These are phyloP conservation scores for Psophia crepitans DNA, from an alignment of 2,113 vertebrate species.

Conservation along the genomic window DNA sequence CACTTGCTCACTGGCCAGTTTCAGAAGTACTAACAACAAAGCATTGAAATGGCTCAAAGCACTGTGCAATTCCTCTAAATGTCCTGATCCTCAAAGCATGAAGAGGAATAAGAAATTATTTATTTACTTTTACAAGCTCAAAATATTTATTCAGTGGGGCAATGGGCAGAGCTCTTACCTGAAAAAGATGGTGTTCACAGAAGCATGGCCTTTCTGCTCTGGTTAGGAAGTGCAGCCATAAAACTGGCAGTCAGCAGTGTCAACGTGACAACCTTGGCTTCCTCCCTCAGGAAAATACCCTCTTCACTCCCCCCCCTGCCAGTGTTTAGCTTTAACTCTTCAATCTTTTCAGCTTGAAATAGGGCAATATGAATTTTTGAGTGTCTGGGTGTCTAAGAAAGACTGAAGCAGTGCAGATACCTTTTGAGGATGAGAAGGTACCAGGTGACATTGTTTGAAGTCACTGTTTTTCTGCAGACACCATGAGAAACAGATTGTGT, in stretches of 20 bases:
- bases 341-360: neutral
- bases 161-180: neutral
- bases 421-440: neutral
- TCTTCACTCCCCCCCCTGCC: too few relatives aligned
- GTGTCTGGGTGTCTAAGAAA: neutral
- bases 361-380: neutral
- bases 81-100: too few relatives aligned
- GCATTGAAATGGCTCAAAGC: neutral
- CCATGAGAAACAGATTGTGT: neutral
- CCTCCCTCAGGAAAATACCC: too few relatives aligned
- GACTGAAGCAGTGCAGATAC: neutral
- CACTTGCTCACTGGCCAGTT: neutral
- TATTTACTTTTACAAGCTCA: neutral
- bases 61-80: neutral
- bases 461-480: neutral
- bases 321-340: neutral
- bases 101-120: neutral
- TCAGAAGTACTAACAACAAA: neutral
- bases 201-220: too few relatives aligned
- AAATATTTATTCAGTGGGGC: fast-evolving
- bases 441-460: neutral
- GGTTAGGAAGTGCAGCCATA: too few relatives aligned
- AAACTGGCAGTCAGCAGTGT: too few relatives aligned
- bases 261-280: too few relatives aligned
- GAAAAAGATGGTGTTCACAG: neutral